A percentile compares a stretch with the other conserved stretches of the same genome.
These are phyloP conservation scores for Linyphia triangularis DNA, from an alignment of 2,888 invertebrate species.

Conservation along the genomic window DNA sequence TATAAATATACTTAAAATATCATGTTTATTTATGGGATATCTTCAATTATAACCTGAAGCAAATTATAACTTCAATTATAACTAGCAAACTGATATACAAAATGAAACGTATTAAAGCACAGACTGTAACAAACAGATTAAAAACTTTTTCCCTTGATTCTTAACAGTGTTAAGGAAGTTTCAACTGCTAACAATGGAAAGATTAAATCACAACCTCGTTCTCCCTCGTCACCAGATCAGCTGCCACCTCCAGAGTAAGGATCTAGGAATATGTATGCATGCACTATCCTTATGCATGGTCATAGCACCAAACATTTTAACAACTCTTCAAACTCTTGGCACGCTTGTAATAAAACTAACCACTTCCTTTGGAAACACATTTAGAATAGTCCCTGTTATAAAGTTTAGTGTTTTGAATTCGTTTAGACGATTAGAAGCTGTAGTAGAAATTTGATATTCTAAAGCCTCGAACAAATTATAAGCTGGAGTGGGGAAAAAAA, in stretches of 20 bases:
- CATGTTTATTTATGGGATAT: too few species aligned
- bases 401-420: too few species aligned
- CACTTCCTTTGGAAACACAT: neutral
- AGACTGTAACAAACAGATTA: neutral
- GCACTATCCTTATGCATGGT: conserved; percentile 9
- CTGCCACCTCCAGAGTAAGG: conserved; percentile 70
- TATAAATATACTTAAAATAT: too few species aligned
- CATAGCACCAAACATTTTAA: conserved; percentile 9
- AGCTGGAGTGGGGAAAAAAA: too few species aligned
- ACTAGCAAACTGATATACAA: too few species aligned
- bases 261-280: neutral
- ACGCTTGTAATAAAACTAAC: neutral
- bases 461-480: too few species aligned
- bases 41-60: too few species aligned
- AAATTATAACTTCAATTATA: too few species aligned
- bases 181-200: conserved; percentile 71
- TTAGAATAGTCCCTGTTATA: neutral
- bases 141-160: conserved; percentile 9
- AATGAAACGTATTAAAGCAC: neutral
- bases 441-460: too few species aligned
- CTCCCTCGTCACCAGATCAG: conserved; percentile 65
- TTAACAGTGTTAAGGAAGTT: conserved; percentile 68
- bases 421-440: too few species aligned
- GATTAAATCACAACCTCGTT: conserved; percentile 59
- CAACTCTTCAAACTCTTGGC: neutral